A percentile compares a stretch with the other conserved stretches of the same genome.
These are phyloP conservation scores for Erythrocercus mccallii DNA, from an alignment of 2,113 vertebrate genomes.

Conservation along the genomic window DNA sequence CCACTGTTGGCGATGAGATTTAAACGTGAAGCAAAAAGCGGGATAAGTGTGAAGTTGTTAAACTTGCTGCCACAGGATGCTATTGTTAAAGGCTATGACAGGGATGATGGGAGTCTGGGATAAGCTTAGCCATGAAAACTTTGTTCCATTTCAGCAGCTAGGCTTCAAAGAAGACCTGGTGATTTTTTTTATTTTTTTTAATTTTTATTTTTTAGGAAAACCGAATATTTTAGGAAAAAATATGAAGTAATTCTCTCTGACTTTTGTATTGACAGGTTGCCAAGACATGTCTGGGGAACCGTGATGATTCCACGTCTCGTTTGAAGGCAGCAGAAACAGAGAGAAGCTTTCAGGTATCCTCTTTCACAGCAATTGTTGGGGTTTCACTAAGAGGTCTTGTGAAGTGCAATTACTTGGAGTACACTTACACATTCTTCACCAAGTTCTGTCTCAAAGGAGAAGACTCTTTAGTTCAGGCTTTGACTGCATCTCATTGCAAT, in stretches of 20 bases:
- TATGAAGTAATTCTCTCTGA: background rate
- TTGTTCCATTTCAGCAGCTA: background rate
- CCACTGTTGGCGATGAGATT: background rate
- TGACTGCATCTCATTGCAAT: background rate
- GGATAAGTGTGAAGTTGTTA: background rate
- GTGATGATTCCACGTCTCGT: constrained; percentile 1
- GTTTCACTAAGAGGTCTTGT: background rate
- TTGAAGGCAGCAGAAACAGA: constrained; percentile 36
- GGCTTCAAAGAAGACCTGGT: background rate
- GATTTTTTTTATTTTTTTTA: too few relatives aligned
- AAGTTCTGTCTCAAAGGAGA: background rate
- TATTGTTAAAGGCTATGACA: background rate
- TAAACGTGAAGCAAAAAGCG: background rate
- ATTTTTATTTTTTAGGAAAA: background rate
- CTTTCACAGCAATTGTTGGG: background rate
- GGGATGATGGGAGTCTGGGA: background rate
- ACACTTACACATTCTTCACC: accelerated
- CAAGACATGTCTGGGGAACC: constrained; percentile 57
- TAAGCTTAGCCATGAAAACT: background rate
- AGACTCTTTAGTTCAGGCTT: background rate
- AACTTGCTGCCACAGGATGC: background rate
- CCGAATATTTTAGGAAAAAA: background rate
- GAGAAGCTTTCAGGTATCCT: constrained; percentile 63
- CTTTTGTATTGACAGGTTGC: constrained; percentile 47
- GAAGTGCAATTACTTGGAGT: background rate